phyloP scores from a whole-genome alignment of 2,113 vertebrate genomes.

The Phocoena sinus region DNA sequence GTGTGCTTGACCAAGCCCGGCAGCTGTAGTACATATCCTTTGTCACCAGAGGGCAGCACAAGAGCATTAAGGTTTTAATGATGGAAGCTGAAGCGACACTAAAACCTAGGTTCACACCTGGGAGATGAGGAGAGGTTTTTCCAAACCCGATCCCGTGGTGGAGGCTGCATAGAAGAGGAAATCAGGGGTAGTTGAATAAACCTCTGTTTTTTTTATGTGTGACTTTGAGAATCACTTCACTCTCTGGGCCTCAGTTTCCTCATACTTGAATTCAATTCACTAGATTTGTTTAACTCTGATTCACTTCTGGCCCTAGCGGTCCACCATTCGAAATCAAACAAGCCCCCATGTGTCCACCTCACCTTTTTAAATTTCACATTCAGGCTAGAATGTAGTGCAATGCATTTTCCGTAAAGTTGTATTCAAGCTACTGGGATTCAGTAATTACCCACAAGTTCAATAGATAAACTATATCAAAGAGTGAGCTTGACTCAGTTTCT shows the following conservation, averaged over 20 bases:
- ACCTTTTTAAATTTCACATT: neutral
- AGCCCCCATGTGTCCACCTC: fast-evolving
- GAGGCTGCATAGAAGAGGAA: neutral
- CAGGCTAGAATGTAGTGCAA: neutral
- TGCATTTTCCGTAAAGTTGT: neutral
- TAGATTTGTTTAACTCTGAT: neutral
- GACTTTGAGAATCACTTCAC: neutral
- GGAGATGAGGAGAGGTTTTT: neutral
- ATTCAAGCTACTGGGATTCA: neutral
- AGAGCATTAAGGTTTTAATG: neutral
- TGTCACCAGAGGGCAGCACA: slow-evolving; percentile 48
- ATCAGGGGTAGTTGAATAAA: neutral
- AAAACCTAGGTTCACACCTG: fast-evolving
- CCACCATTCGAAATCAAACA: neutral
- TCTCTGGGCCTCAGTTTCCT: neutral
- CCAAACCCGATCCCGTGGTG: neutral
- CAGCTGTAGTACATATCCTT: neutral
- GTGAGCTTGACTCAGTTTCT: neutral
- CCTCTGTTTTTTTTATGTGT: neutral
- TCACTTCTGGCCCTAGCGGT: neutral
- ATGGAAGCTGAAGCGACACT: neutral
- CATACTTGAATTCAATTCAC: neutral
- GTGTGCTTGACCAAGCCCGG: neutral
- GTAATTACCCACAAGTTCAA: neutral
- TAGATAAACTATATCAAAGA: neutral